phyloP scores from a whole-genome alignment of 2,113 vertebrate species.

The Glaucomys volans region DNA sequence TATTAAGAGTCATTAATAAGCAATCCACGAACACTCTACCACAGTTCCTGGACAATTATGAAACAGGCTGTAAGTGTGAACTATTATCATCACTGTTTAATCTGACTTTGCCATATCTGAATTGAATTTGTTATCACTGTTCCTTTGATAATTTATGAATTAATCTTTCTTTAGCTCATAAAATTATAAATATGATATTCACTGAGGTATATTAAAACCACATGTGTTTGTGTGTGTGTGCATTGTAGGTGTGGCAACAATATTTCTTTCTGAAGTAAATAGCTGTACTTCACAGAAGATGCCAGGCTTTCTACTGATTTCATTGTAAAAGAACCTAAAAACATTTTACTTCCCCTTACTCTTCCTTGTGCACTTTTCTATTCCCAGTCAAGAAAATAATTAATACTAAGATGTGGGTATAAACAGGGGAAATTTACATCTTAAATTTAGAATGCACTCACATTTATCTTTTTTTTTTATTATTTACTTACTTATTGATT shows the following conservation, averaged over 20 bases:
- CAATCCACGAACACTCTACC: neutral
- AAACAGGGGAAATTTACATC: neutral
- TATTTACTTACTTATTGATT: no score
- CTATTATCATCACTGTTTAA: neutral
- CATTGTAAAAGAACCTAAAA: neutral
- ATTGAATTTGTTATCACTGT: neutral
- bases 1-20: neutral
- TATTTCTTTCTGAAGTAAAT: constrained; percentile 3
- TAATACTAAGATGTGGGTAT: neutral
- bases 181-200: neutral
- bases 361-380: neutral
- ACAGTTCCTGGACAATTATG: neutral
- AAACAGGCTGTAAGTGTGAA: neutral
- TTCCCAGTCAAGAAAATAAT: neutral
- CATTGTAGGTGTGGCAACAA: neutral
- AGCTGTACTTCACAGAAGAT: neutral
- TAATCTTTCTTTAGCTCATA: neutral
- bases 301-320: neutral
- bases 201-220: no score
- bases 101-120: neutral
- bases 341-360: neutral
- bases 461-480: no score
- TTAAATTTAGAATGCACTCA: neutral
- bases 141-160: neutral
- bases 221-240: neutral